These are phyloP conservation scores for Oceanites oceanicus DNA, from an alignment of 2,113 vertebrate species.

Conservation along the genomic window DNA sequence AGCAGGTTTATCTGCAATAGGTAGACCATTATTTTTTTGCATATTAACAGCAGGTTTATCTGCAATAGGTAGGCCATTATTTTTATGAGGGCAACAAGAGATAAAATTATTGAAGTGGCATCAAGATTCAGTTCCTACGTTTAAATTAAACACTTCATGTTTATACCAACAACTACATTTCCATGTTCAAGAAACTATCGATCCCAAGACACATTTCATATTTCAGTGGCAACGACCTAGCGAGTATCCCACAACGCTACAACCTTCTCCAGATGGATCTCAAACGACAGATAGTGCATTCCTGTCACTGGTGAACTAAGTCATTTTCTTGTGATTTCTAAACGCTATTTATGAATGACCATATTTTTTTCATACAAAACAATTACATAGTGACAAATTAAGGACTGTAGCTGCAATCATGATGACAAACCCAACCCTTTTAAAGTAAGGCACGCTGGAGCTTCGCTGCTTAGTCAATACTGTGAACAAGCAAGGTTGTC, in stretches of 20 bases:
- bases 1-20: background rate
- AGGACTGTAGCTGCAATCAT: background rate
- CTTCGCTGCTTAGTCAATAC: background rate
- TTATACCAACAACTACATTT: background rate
- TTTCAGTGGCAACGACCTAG: background rate
- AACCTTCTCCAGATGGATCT: background rate
- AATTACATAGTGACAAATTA: background rate
- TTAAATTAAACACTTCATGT: background rate
- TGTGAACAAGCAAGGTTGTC: background rate
- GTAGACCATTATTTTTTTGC: background rate
- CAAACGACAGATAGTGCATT: accelerated
- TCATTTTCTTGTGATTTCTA: background rate
- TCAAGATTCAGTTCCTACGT: background rate
- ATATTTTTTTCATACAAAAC: background rate
- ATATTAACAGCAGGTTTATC: background rate
- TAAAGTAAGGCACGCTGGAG: background rate
- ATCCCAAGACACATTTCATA: background rate
- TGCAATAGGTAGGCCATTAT: background rate
- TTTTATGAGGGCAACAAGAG: background rate
- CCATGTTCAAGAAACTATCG: background rate
- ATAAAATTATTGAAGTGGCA: background rate
- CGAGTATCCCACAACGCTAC: background rate
- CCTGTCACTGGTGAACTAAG: background rate
- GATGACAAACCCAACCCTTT: background rate
- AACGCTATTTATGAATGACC: background rate